Conservation (phyloP, 2,113 vertebrate genomes). For the Ailurus styani region DNA sequence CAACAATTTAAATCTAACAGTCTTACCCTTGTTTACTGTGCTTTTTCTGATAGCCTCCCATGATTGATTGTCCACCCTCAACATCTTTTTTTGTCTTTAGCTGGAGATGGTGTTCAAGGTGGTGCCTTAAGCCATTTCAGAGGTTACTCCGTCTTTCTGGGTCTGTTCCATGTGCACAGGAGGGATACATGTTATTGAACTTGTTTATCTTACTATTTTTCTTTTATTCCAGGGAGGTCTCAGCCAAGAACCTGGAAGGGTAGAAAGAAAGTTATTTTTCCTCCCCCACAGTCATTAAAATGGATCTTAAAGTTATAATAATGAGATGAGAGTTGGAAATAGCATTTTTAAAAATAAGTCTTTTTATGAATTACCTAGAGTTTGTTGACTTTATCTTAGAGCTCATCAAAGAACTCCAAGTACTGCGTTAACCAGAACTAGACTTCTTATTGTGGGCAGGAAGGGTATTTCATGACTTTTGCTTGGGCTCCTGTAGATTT, state of each 20-base stretch:
- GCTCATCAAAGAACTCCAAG: not conserved
- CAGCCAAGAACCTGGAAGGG: not conserved
- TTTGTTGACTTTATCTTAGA: not conserved
- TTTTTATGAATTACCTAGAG: not conserved
- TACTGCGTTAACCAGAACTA: not conserved
- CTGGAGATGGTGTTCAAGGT: not conserved
- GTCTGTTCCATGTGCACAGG: not conserved
- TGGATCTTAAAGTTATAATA: constrained; percentile 4
- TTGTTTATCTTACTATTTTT: not conserved
- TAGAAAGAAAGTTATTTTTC: not conserved
- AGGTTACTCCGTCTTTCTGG: not conserved
- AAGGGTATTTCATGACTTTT: constrained; percentile 10
- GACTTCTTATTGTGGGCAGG: not conserved
- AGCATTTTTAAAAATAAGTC: not conserved
- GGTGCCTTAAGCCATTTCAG: not conserved
- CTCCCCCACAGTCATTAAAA: not conserved
- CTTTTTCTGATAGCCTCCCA: not conserved
- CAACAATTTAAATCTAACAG: not conserved
- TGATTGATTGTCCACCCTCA: not conserved
- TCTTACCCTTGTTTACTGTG: not conserved
- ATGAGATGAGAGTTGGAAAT: not conserved
- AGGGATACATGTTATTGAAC: not conserved
- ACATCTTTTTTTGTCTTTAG: not conserved
- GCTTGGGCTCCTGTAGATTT: not conserved
- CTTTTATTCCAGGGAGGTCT: not conserved